Evolutionary conservation across 2,113 vertebrate genomes (phyloP).

Genomic region (Balaeniceps rex): DNA sequence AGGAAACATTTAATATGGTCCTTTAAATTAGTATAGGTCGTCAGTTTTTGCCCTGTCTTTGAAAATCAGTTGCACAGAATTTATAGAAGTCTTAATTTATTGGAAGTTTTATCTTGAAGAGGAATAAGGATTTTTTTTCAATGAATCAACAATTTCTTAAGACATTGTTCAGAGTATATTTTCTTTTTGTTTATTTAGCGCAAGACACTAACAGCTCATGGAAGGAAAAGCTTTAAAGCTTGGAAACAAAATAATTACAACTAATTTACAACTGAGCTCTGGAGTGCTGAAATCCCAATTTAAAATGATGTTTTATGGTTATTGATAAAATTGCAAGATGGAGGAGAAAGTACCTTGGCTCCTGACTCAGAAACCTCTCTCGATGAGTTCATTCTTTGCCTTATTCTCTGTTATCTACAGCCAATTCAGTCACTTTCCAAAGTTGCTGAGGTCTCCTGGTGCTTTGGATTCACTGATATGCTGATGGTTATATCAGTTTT

Average conservation of each 20-base stretch:
- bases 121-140: not conserved
- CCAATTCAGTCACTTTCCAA: not conserved
- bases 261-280: slow-evolving; percentile 36
- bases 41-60: not conserved
- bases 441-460: not conserved
- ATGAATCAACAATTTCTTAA: not conserved
- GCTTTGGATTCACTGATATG: not conserved
- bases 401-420: not conserved
- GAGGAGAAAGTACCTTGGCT: not conserved
- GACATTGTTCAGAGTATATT: not conserved
- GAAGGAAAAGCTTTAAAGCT: slow-evolving; percentile 26
- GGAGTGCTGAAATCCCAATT: slow-evolving; percentile 33
- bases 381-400: not conserved
- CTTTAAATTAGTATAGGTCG: not conserved
- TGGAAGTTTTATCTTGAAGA: not conserved
- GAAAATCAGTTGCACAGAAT: not conserved
- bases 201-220: not conserved
- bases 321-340: slow-evolving; percentile 29
- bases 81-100: not conserved
- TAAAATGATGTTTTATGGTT: slow-evolving; percentile 49
- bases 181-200: slow-evolving; percentile 22
- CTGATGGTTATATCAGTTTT: not conserved
- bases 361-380: not conserved
- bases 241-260: slow-evolving; percentile 58
- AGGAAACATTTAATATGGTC: not conserved